Percentiles rank a stretch among this genome's conserved stretches.
phyloP scores from a whole-genome alignment of 2,113 vertebrate genomes.

The Miniopterus natalensis region DNA sequence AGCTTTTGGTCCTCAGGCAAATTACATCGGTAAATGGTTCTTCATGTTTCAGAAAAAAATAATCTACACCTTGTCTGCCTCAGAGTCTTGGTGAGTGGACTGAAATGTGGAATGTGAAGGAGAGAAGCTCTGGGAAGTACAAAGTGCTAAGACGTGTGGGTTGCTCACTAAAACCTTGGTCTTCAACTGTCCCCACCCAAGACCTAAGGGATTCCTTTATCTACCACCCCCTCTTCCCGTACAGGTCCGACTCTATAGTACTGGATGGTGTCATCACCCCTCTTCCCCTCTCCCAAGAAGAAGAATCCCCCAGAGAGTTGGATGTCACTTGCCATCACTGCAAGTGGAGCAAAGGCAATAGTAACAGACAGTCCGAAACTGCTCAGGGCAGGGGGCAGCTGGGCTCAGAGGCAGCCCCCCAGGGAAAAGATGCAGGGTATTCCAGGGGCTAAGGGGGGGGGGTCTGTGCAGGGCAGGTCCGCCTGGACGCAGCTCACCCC shows the following conservation, averaged over 20 bases:
- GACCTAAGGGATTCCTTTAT: not conserved
- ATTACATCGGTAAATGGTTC: not conserved
- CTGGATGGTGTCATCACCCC: too few species aligned
- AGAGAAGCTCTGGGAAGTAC: not conserved
- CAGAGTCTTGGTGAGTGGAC: not conserved
- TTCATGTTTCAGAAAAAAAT: slow-evolving; percentile 23
- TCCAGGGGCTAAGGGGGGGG: not conserved
- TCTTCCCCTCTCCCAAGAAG: not conserved
- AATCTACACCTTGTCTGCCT: not conserved
- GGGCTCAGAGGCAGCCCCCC: not conserved
- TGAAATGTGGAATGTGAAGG: not conserved
- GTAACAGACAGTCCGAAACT: not conserved
- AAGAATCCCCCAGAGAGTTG: too few species aligned
- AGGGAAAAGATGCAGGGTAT: too few species aligned
- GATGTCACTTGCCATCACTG: not conserved
- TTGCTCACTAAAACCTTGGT: not conserved
- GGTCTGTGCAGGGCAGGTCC: too few species aligned
- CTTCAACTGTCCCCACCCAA: not conserved
- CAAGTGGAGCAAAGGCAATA: not conserved
- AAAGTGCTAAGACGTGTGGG: not conserved
- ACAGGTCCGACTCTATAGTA: not conserved
- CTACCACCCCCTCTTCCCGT: not conserved
- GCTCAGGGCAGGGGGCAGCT: not conserved
- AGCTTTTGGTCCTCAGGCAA: not conserved
- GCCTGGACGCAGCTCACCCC: not conserved